Evolutionary conservation across 2,888 invertebrate species (phyloP).

Genomic region (Cryptophagus acutangulus): DNA sequence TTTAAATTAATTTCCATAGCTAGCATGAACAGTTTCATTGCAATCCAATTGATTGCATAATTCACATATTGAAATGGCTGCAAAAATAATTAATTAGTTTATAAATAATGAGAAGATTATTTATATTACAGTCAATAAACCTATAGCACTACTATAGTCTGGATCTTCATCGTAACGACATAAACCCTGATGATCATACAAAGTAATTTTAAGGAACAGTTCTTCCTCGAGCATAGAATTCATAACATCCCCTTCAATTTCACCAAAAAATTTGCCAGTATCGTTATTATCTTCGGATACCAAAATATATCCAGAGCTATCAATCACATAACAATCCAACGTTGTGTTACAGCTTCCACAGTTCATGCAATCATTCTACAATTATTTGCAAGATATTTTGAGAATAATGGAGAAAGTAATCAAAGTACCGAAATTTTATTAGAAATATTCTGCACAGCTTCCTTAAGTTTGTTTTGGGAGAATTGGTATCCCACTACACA

Average conservation of each 20-base stretch:
- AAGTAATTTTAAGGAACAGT: conserved; percentile 68
- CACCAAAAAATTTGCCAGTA: conserved; percentile 83
- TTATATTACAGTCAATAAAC: conserved; percentile 43
- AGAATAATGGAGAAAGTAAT: neutral
- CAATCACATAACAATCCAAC: conserved; percentile 81
- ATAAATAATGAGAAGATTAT: conserved; percentile 2
- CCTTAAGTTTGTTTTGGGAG: conserved; percentile 63
- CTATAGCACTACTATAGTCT: conserved; percentile 36
- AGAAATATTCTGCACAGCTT: conserved; percentile 67
- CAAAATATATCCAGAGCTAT: conserved; percentile 85
- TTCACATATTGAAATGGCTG: conserved; percentile 48
- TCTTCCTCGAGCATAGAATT: conserved; percentile 65
- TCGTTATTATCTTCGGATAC: conserved; percentile 64
- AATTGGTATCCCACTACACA: conserved; percentile 87
- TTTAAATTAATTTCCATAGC: neutral
- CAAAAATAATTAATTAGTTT: conserved; percentile 27
- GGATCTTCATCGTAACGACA: conserved; percentile 53
- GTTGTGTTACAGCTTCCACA: conserved; percentile 59
- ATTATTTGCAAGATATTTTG: neutral
- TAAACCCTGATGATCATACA: conserved; percentile 82
- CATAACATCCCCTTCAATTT: conserved; percentile 72
- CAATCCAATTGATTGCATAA: conserved; percentile 47
- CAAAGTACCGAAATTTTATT: conserved; percentile 48
- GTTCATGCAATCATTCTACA: conserved; percentile 47
- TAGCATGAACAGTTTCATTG: conserved; percentile 34